phyloP scores from a whole-genome alignment of 2,888 invertebrate genomes.

The Ditylenchus weischeri region DNA sequence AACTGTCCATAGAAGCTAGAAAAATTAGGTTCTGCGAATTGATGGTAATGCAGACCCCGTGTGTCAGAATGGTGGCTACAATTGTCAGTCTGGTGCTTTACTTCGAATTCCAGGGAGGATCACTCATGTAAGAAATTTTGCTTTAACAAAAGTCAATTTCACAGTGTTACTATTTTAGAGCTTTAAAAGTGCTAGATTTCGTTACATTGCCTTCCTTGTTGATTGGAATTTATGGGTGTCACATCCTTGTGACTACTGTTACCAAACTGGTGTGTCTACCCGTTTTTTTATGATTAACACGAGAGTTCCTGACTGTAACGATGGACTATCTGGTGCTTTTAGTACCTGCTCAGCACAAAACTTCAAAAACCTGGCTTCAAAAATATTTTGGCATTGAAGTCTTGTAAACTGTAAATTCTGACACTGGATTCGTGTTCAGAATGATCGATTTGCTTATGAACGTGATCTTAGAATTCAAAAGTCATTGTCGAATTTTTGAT shows the following conservation, averaged over 20 bases:
- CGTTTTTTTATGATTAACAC: constrained; percentile 10
- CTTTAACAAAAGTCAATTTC: background rate
- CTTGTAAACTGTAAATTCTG: too few species aligned
- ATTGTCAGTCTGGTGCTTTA: constrained; percentile 51
- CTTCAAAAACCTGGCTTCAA: too few species aligned
- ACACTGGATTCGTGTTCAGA: too few species aligned
- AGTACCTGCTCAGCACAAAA: too few species aligned
- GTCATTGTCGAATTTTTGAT: too few species aligned
- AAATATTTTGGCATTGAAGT: too few species aligned
- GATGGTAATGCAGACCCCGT: constrained; percentile 53
- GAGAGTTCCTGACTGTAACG: too few species aligned
- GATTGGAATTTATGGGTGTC: constrained; percentile 56
- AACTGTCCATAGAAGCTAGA: constrained; percentile 44
- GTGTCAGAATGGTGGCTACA: constrained; percentile 49
- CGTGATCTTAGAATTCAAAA: too few species aligned
- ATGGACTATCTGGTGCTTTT: too few species aligned
- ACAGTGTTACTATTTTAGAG: constrained; percentile 32
- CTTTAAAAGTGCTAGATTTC: constrained; percentile 53
- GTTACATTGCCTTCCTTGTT: constrained; percentile 52
- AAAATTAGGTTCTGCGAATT: constrained; percentile 49
- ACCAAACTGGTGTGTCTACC: constrained; percentile 40
- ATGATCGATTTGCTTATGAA: too few species aligned
- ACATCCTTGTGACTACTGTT: constrained; percentile 55
- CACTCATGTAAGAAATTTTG: constrained; percentile 41
- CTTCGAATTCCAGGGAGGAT: constrained; percentile 50